Percentiles rank a stretch among this genome's conserved stretches.
phyloP scores from a whole-genome alignment of 2,113 vertebrate genomes.

The Labeo catla region DNA sequence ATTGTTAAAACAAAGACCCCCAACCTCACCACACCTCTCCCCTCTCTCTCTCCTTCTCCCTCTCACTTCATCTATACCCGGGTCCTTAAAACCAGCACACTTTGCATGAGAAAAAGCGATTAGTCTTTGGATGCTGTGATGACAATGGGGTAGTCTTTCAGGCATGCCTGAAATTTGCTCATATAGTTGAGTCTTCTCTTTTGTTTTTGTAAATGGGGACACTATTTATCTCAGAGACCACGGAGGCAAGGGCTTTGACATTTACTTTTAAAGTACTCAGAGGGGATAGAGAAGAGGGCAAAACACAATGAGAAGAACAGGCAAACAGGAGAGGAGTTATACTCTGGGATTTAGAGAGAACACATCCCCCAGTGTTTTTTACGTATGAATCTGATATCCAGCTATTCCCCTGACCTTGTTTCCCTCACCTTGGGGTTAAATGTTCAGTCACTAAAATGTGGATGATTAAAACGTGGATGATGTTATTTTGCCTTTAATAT shows the following conservation, averaged over 20 bases:
- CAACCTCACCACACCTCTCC: conserved; percentile 26
- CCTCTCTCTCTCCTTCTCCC: conserved; percentile 13
- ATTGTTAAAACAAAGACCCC: conserved; percentile 79
- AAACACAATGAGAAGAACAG: conserved; percentile 38
- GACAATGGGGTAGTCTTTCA: conserved; percentile 73
- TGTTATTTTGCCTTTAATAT: background rate
- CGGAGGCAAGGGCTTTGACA: conserved; percentile 66
- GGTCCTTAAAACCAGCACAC: conserved; percentile 76
- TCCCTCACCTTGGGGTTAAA: background rate
- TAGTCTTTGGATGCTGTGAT: conserved; percentile 78
- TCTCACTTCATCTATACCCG: conserved; percentile 57
- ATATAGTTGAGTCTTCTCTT: conserved; percentile 68
- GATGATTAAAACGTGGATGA: background rate
- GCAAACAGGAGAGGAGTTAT: conserved; percentile 41
- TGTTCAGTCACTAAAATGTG: background rate
- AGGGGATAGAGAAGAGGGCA: conserved; percentile 30
- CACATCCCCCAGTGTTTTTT: background rate
- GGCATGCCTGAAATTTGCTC: conserved; percentile 73
- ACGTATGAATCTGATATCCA: background rate
- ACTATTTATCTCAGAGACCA: conserved; percentile 69
- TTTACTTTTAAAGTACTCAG: conserved; percentile 64
- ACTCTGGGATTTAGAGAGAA: background rate
- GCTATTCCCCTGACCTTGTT: background rate
- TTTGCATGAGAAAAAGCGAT: conserved; percentile 84
- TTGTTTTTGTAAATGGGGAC: conserved; percentile 72